Percentiles rank a stretch among this genome's conserved stretches.
Evolutionary conservation across 2,113 vertebrate genomes (phyloP).

Genomic region (Hippocampus comes): DNA sequence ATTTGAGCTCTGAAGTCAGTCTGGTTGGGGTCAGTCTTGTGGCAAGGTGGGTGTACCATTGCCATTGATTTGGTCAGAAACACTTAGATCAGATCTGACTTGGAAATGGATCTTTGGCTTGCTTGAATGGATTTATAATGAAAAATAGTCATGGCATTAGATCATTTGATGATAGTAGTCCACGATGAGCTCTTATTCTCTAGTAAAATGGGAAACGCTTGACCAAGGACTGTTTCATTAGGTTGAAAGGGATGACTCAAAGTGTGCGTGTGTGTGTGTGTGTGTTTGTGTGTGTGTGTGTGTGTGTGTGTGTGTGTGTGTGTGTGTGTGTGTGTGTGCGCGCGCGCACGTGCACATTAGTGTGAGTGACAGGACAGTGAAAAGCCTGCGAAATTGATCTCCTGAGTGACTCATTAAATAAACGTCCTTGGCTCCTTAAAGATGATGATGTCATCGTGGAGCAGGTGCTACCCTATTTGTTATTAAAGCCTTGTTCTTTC

Average conservation of each 20-base stretch:
- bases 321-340: too few relatives aligned
- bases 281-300: too few relatives aligned
- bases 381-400: conserved; percentile 42
- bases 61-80: too few relatives aligned
- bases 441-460: conserved; percentile 47
- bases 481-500: not conserved
- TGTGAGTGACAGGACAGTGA: conserved; percentile 15
- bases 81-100: not conserved
- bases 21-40: not conserved
- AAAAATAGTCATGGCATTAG: not conserved
- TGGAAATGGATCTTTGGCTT: not conserved
- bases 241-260: conserved; percentile 46
- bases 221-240: not conserved
- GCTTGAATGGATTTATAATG: not conserved
- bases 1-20: not conserved
- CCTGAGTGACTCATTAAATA: conserved; percentile 41
- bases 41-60: not conserved
- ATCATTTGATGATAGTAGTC: not conserved
- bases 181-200: not conserved
- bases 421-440: conserved; percentile 33
- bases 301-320: too few relatives aligned
- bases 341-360: not conserved
- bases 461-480: conserved; percentile 22
- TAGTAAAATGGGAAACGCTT: not conserved
- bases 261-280: not conserved